Percentiles rank a stretch among this genome's conserved stretches.
These are phyloP conservation scores for Lepidostoma basale DNA, from an alignment of 1,140 invertebrate genomes.

Conservation along the genomic window DNA sequence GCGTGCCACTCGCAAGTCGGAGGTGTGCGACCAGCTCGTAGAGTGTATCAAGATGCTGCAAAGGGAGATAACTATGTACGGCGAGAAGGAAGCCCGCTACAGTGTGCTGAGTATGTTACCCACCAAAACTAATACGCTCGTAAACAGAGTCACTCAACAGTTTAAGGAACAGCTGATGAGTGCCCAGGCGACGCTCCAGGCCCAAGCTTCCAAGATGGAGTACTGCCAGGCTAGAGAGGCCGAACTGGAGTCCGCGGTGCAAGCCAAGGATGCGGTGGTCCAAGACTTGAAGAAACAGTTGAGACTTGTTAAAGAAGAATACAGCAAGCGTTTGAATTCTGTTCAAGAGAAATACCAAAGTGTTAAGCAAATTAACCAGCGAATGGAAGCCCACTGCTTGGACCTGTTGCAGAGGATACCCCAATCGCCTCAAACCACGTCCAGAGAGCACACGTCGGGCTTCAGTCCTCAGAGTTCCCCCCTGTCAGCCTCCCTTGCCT, in stretches of 20 bases:
- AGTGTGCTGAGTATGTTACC: constrained; percentile 40
- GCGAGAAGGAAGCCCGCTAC: constrained; percentile 53
- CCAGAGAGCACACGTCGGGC: constrained; percentile 41
- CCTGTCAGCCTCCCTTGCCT: constrained; percentile 62
- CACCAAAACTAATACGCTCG: constrained; percentile 39
- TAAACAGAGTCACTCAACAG: constrained; percentile 30
- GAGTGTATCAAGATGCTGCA: constrained; percentile 60
- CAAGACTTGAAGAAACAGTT: constrained; percentile 59
- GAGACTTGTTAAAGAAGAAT: constrained; percentile 59
- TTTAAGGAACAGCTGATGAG: constrained; percentile 43
- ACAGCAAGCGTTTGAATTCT: constrained; percentile 62
- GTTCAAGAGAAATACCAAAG: constrained; percentile 75
- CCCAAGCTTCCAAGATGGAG: constrained; percentile 54
- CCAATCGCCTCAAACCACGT: constrained; percentile 47
- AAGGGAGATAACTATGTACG: constrained; percentile 60
- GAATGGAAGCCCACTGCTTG: constrained; percentile 70
- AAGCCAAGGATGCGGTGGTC: constrained; percentile 57
- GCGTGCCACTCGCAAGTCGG: constrained; percentile 60
- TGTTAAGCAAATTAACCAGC: constrained; percentile 70
- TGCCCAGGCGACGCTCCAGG: constrained; percentile 55
- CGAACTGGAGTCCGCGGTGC: constrained; percentile 59
- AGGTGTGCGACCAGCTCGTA: constrained; percentile 60
- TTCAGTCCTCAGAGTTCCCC: constrained; percentile 58
- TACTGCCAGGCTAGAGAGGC: constrained; percentile 51
- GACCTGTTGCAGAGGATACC: constrained; percentile 58